Evolutionary conservation across 64 coral and sea anemone genomes (phyloP), one percentile per base, ranked within the genome.

Genomic region (Montipora cactus): DNA sequence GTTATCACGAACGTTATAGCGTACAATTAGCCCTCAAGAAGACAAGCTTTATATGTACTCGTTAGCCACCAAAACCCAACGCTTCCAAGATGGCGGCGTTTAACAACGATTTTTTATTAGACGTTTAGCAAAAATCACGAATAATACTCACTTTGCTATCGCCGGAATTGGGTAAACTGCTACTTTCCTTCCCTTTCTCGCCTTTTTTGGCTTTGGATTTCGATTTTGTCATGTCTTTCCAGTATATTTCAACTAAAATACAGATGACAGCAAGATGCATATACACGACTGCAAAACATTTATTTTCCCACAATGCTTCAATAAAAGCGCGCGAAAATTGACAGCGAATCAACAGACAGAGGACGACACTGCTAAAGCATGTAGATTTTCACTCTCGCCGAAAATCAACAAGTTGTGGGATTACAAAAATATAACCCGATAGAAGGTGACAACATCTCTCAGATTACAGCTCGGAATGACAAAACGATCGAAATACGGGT

Each of bases 191-290:
- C 47, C 84, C 87, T 73, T 97, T 97, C 21, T 97, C 95, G 80
- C 23, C 52, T 95, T 97, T 97, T 77, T 97, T 97, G 21, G 84
- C 85, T 74, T 97, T 97, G 5, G 95, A 97, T 75, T 97, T 97
- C 4, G 95, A 92, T 80, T 97, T 97, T 8, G 93, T 97, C 95
- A 97, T 97, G 10, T 76, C 91, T 7, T 81, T 47, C 18, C 25
- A 64, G 45, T 37, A 83, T 20, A 70, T 72, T 23, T 70, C 7
- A 15, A 49, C 82, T 28, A 49, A 85, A 85, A 85, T 85, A 85
- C 45, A 0, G 16, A 37, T 71, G 82, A 85, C 82, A 22, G 66
- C 45, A 49, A 15, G 3, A 20, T 4, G n/a, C 62, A 50, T 37
- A 53, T 49, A 68, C 59, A 47, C 45, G 19, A n/a, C 64, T 64